These are phyloP conservation scores for Diaprepes abbreviatus DNA, from an alignment of 2,888 invertebrate species.

Conservation along the genomic window DNA sequence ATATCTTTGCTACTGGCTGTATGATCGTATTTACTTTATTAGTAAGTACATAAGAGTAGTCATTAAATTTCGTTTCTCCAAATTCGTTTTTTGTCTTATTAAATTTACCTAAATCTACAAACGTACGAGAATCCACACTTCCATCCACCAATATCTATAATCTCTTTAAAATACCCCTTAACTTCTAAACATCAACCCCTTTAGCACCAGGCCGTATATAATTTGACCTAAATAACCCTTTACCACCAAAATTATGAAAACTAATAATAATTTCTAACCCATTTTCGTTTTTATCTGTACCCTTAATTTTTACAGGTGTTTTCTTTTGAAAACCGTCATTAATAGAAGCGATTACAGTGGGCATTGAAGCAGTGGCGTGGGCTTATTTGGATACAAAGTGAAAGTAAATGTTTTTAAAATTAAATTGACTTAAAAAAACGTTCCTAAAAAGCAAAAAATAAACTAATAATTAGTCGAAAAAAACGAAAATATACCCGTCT, in stretches of 20 bases:
- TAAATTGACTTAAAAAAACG: too few relatives aligned
- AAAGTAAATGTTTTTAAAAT: too few relatives aligned
- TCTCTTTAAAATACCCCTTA: not conserved
- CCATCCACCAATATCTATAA: not conserved
- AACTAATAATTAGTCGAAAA: too few relatives aligned
- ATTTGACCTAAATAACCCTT: slow-evolving; percentile 36
- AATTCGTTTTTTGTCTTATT: too few relatives aligned
- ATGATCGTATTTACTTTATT: too few relatives aligned
- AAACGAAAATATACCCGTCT: too few relatives aligned
- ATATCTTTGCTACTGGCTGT: too few relatives aligned
- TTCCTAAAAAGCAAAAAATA: too few relatives aligned
- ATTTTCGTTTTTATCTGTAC: not conserved
- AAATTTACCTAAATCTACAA: too few relatives aligned
- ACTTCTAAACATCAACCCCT: not conserved
- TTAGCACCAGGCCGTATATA: slow-evolving; percentile 13
- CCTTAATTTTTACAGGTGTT: slow-evolving; percentile 24
- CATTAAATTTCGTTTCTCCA: too few relatives aligned
- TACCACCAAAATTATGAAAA: slow-evolving; percentile 33
- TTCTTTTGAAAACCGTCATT: slow-evolving; percentile 11
- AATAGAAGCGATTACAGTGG: slow-evolving; percentile 2
- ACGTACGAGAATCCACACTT: not conserved
- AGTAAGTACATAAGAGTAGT: too few relatives aligned
- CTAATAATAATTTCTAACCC: slow-evolving; percentile 32
- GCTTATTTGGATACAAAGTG: too few relatives aligned
- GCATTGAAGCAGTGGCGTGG: slow-evolving; percentile 8